Percentiles rank a stretch among this genome's conserved stretches.
phyloP scores from a whole-genome alignment of 2,797 vertebrate genomes.

The Botia almorhae region DNA sequence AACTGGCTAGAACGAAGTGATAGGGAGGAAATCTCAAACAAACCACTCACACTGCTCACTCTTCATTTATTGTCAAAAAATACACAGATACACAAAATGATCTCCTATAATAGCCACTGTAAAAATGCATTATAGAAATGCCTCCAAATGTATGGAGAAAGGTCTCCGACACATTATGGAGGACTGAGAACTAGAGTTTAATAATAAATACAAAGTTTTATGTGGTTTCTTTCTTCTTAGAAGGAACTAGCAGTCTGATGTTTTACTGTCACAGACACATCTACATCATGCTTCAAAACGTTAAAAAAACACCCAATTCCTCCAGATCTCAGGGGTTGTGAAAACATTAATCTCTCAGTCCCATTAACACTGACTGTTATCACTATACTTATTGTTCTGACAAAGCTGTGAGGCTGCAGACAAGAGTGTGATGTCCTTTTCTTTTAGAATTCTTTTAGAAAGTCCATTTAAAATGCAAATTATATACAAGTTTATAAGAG shows the following conservation, averaged over 20 bases:
- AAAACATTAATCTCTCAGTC: not conserved
- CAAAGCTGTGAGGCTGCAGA: not conserved
- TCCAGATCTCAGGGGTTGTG: not conserved
- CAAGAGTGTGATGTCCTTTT: not conserved
- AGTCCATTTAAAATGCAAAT: not conserved
- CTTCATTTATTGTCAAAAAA: slow-evolving; percentile 12
- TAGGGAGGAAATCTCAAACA: not conserved
- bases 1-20: not conserved
- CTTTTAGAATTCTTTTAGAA: not conserved
- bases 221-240: not conserved
- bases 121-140: not conserved
- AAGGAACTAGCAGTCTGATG: not conserved
- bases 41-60: not conserved
- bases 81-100: not conserved
- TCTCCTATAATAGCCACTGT: not conserved
- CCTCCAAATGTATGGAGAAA: not conserved
- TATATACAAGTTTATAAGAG: not conserved
- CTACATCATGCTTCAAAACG: not conserved
- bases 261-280: not conserved
- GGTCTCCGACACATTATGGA: not conserved
- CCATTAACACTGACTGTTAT: no score
- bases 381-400: no score
- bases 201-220: not conserved
- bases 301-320: not conserved
- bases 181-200: not conserved